Evolutionary conservation across 2,113 vertebrate genomes (phyloP).

Genomic region (Myocastor coypus): DNA sequence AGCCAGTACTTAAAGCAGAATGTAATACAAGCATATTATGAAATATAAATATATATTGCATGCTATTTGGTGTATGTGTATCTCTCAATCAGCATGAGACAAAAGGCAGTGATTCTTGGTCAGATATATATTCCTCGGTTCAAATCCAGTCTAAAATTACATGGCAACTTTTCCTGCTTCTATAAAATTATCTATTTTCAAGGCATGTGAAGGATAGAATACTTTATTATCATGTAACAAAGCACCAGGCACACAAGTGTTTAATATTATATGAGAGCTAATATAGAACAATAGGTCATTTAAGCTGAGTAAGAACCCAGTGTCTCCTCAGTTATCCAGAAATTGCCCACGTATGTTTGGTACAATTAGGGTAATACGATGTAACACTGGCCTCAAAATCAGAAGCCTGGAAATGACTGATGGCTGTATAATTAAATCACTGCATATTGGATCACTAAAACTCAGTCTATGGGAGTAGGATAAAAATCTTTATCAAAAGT

Average conservation of each 20-base stretch:
- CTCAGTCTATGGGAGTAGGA: neutral
- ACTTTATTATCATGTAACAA: neutral
- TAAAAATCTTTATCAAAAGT: conserved; percentile 43
- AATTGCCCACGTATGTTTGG: neutral
- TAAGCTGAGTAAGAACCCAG: neutral
- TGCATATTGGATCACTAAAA: neutral
- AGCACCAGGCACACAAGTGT: neutral
- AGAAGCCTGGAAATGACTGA: neutral
- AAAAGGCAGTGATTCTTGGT: neutral
- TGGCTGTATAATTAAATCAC: neutral
- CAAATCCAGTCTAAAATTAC: neutral
- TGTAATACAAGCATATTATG: neutral
- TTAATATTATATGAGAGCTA: neutral
- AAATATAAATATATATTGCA: neutral
- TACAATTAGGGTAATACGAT: neutral
- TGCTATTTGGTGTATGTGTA: neutral
- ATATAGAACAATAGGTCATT: neutral
- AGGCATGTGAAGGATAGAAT: neutral
- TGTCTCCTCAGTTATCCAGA: neutral
- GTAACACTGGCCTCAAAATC: neutral
- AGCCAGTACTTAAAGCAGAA: neutral
- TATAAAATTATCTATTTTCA: neutral
- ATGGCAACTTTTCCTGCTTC: neutral
- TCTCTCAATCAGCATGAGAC: neutral
- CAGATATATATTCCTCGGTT: neutral